These are phyloP conservation scores for Melanaphis sacchari DNA, from an alignment of 1,140 invertebrate genomes.

Conservation along the genomic window DNA sequence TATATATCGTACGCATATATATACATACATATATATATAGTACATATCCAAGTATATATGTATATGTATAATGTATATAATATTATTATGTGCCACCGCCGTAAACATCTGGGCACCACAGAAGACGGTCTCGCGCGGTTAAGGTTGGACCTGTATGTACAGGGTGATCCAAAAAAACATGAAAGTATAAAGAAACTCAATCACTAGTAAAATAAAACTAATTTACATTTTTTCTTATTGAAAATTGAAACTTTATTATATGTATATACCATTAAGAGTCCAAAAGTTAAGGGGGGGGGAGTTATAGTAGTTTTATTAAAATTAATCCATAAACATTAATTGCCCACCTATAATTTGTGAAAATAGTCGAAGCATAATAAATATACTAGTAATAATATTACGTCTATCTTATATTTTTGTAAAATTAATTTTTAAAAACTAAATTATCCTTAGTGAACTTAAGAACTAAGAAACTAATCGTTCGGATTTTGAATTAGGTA, in stretches of 20 bases:
- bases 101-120: background rate
- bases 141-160: background rate
- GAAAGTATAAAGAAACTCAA: background rate
- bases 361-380: too few relatives aligned
- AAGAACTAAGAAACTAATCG: too few relatives aligned
- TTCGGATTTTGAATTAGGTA: too few relatives aligned
- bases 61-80: background rate
- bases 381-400: too few relatives aligned
- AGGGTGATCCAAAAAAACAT: background rate
- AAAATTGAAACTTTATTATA: background rate
- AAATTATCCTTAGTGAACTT: too few relatives aligned
- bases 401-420: too few relatives aligned
- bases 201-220: background rate
- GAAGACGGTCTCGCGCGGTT: background rate
- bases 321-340: too few relatives aligned
- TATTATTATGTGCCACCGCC: background rate
- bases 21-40: background rate
- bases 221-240: background rate
- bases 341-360: too few relatives aligned
- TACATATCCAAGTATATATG: background rate
- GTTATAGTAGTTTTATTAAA: too few relatives aligned
- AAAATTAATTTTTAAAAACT: too few relatives aligned
- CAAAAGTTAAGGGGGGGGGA: background rate
- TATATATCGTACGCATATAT: background rate
- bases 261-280: background rate